Percentiles rank a stretch among this genome's conserved stretches.
Conservation (phyloP, 2,888 invertebrate genomes). For the Oxyteleia sp. region DNA sequence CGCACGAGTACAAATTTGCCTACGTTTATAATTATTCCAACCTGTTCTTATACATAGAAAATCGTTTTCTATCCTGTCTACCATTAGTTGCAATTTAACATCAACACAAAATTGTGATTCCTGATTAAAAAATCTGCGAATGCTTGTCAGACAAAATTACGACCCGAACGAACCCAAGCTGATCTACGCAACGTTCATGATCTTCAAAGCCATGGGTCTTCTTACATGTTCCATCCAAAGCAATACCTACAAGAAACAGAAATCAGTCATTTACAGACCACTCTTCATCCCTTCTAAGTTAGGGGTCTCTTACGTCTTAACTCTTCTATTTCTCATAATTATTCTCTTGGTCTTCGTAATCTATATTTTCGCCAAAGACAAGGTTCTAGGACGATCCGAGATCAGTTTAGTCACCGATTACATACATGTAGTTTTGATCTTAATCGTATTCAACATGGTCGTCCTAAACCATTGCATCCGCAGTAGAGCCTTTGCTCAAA, state of each 20-base stretch:
- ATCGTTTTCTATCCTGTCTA: no score
- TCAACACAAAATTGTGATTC: no score
- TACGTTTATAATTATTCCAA: no score
- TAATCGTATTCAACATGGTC: background rate
- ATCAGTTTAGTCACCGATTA: slow-evolving; percentile 12
- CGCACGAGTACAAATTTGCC: no score
- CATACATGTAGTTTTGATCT: slow-evolving; percentile 6
- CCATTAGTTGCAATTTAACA: no score
- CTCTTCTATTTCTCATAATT: background rate
- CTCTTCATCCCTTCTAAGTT: slow-evolving; percentile 10
- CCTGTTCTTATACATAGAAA: no score
- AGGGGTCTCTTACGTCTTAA: background rate
- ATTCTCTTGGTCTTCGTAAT: background rate
- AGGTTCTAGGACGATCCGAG: background rate
- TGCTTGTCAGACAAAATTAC: no score
- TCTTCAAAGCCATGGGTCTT: slow-evolving; percentile 26
- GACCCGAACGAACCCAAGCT: background rate
- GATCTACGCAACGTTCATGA: background rate
- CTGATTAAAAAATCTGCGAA: no score
- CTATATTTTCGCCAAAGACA: background rate
- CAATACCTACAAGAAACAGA: background rate
- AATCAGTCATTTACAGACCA: background rate
- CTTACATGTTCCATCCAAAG: slow-evolving; percentile 8
- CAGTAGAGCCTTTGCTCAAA: background rate
- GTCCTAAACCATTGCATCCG: slow-evolving; percentile 8